A percentile compares a stretch with the other conserved stretches of the same genome.
Conservation (phyloP, 1,140 invertebrate species). For the Anoplolepis gracilipes region DNA sequence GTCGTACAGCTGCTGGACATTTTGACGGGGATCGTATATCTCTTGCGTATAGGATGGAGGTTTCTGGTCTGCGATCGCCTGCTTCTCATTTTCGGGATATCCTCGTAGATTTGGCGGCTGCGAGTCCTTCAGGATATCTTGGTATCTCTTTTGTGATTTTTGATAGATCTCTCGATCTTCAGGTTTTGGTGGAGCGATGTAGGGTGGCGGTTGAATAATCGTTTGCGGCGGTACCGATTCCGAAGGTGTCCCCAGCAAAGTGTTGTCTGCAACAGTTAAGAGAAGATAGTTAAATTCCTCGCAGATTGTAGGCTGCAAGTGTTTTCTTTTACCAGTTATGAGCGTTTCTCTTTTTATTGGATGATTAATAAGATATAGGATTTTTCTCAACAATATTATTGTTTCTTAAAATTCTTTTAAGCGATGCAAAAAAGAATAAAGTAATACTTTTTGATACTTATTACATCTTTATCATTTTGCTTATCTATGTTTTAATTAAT, state of each 20-base stretch:
- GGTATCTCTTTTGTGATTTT: conserved; percentile 66
- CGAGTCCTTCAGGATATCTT: conserved; percentile 68
- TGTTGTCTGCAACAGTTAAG: conserved; percentile 82
- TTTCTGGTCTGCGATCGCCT: conserved; percentile 41
- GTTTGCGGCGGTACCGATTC: conserved; percentile 76
- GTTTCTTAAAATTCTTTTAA: conserved; percentile 7
- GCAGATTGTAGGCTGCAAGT: neutral
- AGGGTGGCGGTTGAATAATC: conserved; percentile 75
- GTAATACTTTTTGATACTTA: neutral
- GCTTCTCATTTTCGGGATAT: conserved; percentile 49
- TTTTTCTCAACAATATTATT: conserved; percentile 17
- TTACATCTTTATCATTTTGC: conserved; percentile 23
- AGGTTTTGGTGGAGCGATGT: conserved; percentile 73
- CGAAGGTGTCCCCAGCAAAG: conserved; percentile 75
- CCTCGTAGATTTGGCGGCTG: conserved; percentile 33
- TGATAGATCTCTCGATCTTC: conserved; percentile 68
- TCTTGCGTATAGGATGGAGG: neutral
- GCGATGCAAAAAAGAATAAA: neutral
- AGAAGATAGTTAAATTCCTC: neutral
- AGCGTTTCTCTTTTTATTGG: neutral
- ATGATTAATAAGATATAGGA: neutral
- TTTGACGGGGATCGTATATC: conserved; percentile 30
- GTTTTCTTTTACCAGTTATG: neutral
- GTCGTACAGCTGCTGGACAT: conserved; percentile 40
- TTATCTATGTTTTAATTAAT: conserved; percentile 10